These are phyloP conservation scores for Anguilla rostrata DNA, from an alignment of 2,113 vertebrate species.

Conservation along the genomic window DNA sequence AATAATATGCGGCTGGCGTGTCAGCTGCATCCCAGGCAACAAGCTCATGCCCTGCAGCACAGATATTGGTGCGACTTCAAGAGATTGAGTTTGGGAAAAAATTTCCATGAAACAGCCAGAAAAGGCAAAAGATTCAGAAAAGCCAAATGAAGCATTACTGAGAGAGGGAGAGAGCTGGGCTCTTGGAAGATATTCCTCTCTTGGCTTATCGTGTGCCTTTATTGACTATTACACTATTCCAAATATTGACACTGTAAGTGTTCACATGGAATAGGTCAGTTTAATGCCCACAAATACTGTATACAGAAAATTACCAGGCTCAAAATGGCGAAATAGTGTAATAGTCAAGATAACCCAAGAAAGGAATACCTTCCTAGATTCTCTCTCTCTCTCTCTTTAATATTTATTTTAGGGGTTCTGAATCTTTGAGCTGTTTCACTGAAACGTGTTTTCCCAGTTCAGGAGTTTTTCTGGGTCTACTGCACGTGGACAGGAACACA, in stretches of 20 bases:
- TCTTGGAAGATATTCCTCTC: not conserved
- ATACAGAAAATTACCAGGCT: not conserved
- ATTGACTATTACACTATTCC: not conserved
- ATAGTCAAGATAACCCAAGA: too few species aligned
- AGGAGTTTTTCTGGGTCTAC: not conserved
- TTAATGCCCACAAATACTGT: not conserved
- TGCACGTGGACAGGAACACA: not conserved
- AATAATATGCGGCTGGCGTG: not conserved
- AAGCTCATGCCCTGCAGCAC: not conserved
- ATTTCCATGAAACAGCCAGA: slow-evolving; percentile 2
- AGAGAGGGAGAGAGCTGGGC: not conserved
- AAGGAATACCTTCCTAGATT: too few species aligned
- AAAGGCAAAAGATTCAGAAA: not conserved
- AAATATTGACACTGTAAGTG: not conserved
- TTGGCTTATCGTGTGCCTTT: not conserved
- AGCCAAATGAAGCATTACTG: not conserved
- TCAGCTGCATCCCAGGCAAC: not conserved
- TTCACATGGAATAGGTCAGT: not conserved
- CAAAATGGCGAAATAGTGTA: not conserved
- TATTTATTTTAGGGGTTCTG: too few species aligned
- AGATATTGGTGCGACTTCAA: slow-evolving; percentile 4
- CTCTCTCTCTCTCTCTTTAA: too few species aligned
- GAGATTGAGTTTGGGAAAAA: slow-evolving; percentile 8
- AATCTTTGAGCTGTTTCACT: too few species aligned
- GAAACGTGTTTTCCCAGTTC: too few species aligned